A percentile compares a stretch with the other conserved stretches of the same genome.
These are phyloP conservation scores for Cyclura pinguis DNA, from an alignment of 2,797 vertebrate genomes.

Conservation along the genomic window DNA sequence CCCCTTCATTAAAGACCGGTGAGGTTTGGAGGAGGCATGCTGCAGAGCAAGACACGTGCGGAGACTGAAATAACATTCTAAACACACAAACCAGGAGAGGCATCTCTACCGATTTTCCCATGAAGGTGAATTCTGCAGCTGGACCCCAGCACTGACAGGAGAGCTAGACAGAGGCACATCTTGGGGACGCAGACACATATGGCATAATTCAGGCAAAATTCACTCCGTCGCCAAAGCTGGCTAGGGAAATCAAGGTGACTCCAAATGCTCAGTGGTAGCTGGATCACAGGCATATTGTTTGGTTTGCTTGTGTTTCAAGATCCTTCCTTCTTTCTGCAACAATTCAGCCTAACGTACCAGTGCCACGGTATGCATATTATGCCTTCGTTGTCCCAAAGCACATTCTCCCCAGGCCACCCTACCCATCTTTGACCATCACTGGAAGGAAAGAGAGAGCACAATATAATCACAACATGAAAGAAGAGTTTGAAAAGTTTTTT, in stretches of 20 bases:
- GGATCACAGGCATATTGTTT: neutral
- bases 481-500: neutral
- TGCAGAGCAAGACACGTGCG: neutral
- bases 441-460: neutral
- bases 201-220: neutral
- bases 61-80: neutral
- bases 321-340: neutral
- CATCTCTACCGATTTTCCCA: neutral
- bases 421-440: neutral
- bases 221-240: neutral
- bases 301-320: neutral
- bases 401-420: neutral
- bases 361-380: too few relatives aligned
- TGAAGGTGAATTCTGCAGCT: neutral
- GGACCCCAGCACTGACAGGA: neutral
- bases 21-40: neutral
- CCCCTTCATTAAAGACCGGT: slow-evolving; percentile 13
- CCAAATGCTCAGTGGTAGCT: neutral
- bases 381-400: neutral
- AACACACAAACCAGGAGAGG: neutral
- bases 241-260: neutral
- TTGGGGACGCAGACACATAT: too few relatives aligned
- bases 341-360: too few relatives aligned
- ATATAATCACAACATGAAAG: neutral
- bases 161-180: neutral